Conservation (phyloP, 2,888 invertebrate genomes). For the Sinotaia quadrata region DNA sequence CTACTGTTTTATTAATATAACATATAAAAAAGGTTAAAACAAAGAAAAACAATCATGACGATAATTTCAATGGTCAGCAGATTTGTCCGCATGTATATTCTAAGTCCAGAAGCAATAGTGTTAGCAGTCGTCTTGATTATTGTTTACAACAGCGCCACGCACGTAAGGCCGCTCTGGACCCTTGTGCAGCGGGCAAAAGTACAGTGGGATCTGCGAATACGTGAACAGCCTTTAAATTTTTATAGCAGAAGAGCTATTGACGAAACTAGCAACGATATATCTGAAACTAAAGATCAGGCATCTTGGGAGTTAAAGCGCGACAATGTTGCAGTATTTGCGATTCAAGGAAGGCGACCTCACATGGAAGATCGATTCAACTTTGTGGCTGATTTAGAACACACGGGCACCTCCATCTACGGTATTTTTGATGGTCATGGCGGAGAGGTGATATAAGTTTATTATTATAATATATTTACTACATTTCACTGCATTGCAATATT, state of each 20-base stretch:
- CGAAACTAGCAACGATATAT: slow-evolving; percentile 19
- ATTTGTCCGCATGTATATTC: slow-evolving; percentile 52
- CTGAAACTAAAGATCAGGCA: slow-evolving; percentile 47
- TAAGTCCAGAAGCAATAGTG: slow-evolving; percentile 57
- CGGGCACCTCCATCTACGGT: slow-evolving; percentile 89
- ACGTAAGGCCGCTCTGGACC: slow-evolving; percentile 54
- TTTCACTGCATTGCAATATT: no score
- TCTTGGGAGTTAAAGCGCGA: slow-evolving; percentile 84
- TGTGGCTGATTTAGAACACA: slow-evolving; percentile 87
- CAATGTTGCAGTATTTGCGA: slow-evolving; percentile 88
- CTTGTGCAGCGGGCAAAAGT: slow-evolving; percentile 42
- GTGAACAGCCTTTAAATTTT: slow-evolving; percentile 31
- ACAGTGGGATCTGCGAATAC: slow-evolving; percentile 40
- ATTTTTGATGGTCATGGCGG: slow-evolving; percentile 97
- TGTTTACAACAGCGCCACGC: slow-evolving; percentile 54
- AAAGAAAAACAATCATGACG: slow-evolving; percentile 46
- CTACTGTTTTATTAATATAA: no score
- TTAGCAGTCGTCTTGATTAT: slow-evolving; percentile 47
- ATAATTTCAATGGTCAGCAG: slow-evolving; percentile 43
- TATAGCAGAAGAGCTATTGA: slow-evolving; percentile 12
- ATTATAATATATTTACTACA: no score
- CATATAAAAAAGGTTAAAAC: no score
- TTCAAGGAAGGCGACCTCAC: slow-evolving; percentile 89
- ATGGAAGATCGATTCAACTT: slow-evolving; percentile 97
- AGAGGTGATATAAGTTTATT: slow-evolving; percentile 79